phyloP scores from a whole-genome alignment of 2,797 vertebrate species.

The Momotus momota region DNA sequence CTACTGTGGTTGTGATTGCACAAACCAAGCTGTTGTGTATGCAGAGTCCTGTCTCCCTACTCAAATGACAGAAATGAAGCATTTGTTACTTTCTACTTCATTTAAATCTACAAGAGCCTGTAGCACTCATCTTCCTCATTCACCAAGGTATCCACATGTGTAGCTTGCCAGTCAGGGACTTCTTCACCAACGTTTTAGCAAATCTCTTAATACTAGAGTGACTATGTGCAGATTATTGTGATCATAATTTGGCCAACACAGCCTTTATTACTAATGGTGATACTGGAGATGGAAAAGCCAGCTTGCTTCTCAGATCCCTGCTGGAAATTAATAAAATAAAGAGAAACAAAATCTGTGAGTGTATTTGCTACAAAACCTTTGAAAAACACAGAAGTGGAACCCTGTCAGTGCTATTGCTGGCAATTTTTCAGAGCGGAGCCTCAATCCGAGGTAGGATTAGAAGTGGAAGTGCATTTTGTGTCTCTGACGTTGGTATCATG shows the following conservation, averaged over 20 bases:
- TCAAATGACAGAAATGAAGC: not conserved
- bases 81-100: not conserved
- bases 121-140: not conserved
- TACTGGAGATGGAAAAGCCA: conserved; percentile 31
- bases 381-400: conserved; percentile 57
- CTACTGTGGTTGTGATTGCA: fast-evolving
- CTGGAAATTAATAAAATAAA: conserved; percentile 53
- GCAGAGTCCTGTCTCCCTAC: not conserved
- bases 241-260: not conserved
- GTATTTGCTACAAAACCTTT: conserved; percentile 41
- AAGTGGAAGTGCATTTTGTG: not conserved
- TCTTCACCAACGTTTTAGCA: not conserved
- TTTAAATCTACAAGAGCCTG: not conserved
- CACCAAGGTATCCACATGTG: not conserved
- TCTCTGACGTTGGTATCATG: not conserved
- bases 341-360: not conserved
- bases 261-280: conserved; percentile 1
- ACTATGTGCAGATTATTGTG: not conserved
- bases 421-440: conserved; percentile 4
- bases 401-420: conserved; percentile 30
- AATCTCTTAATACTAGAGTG: not conserved
- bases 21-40: not conserved
- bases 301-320: conserved; percentile 35
- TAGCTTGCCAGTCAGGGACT: not conserved
- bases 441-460: not conserved